Conservation (phyloP, 2,113 vertebrate species). For the Centropus bengalensis region DNA sequence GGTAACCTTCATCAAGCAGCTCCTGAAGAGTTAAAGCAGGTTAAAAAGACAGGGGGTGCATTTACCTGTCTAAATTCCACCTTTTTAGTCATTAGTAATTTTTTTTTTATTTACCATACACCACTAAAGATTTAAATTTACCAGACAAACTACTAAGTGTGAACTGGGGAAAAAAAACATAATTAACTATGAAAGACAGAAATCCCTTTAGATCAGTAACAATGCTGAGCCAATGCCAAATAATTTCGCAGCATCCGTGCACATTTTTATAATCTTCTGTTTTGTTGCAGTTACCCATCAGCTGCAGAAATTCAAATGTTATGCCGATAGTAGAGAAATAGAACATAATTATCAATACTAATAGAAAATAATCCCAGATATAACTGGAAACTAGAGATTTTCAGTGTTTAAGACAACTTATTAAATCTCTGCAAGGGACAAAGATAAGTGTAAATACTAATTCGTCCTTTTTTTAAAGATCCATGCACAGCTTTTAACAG, state of each 20-base stretch:
- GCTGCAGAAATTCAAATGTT: background rate
- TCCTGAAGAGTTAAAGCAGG: background rate
- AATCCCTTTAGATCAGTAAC: background rate
- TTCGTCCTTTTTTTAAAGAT: background rate
- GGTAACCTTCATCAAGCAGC: background rate
- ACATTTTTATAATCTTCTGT: background rate
- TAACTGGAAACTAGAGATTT: background rate
- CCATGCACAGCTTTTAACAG: background rate
- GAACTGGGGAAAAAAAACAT: background rate
- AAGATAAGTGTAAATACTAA: background rate
- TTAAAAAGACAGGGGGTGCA: fast-evolving
- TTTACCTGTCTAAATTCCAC: background rate
- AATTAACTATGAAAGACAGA: background rate
- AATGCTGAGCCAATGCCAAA: background rate
- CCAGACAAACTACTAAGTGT: background rate
- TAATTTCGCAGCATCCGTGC: background rate
- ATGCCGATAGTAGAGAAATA: background rate
- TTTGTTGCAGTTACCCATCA: background rate
- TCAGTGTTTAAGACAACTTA: background rate
- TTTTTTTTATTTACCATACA: background rate
- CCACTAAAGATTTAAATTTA: background rate
- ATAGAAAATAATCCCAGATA: background rate
- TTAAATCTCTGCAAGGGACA: background rate
- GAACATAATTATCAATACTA: background rate
- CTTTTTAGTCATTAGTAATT: background rate